phyloP scores from a whole-genome alignment of 2,113 vertebrate genomes.

The Sapayoa aenigma region DNA sequence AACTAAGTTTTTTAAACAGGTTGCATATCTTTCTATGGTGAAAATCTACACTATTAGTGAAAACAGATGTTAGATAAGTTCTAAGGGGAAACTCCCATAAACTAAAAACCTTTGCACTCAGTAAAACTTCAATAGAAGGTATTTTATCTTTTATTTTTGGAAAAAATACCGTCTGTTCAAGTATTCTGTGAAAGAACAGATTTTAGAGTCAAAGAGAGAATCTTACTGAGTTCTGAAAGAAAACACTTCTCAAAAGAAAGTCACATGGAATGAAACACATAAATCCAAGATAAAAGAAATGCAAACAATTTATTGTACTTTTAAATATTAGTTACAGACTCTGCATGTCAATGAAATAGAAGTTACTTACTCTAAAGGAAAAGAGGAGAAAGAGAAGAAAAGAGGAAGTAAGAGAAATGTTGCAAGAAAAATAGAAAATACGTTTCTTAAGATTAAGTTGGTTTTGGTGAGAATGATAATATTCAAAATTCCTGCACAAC shows the following conservation, averaged over 20 bases:
- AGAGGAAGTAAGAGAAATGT: background rate
- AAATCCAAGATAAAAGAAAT: background rate
- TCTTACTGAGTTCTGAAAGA: background rate
- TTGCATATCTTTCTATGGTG: background rate
- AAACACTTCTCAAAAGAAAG: background rate
- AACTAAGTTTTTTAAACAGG: background rate
- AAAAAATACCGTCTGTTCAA: background rate
- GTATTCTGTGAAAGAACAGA: background rate
- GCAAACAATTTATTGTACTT: background rate
- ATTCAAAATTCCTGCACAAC: background rate
- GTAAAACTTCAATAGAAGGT: background rate
- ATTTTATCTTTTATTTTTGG: background rate
- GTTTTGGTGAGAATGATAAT: background rate
- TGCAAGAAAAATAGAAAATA: background rate
- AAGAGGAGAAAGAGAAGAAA: background rate
- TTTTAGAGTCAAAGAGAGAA: background rate
- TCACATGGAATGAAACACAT: background rate
- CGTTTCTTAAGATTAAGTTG: background rate
- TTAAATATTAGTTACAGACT: background rate
- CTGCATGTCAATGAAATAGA: background rate
- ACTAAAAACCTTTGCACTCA: background rate
- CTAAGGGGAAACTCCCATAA: background rate
- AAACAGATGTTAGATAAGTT: background rate
- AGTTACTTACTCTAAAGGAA: background rate
- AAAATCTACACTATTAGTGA: background rate